Evolutionary conservation across 2,797 vertebrate genomes (phyloP), one percentile per base, ranked within the genome.

Genomic region (Anabas testudineus): DNA sequence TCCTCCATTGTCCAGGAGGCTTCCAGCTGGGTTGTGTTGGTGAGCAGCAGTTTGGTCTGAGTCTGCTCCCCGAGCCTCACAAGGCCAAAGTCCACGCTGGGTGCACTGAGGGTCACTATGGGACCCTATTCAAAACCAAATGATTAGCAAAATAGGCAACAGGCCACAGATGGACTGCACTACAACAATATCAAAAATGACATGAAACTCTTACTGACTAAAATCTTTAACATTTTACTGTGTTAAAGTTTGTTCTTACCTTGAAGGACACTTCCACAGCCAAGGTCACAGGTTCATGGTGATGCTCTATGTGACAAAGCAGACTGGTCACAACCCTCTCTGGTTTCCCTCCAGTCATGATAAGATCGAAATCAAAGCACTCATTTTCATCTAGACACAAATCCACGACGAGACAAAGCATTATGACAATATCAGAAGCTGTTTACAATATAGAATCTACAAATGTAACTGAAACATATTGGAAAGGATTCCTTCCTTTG

Each of bases 191-290:
- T 18, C 3, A 49, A 15, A 65, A 14, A 13, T 24, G 36, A 32
- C 4, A 32, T 4, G 4, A 67, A 56, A 26, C 2, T 12, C n/a
- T 37, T 34, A 28, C 19, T 22, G 9, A 13, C 1, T 18, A 10
- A 15, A 21, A 7, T 16, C 16, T n/a, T 16, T 24, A n/a, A n/a
- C 1, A 15, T 61, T 21, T n/a, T 13, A 73, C 28, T 2, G n/a
- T 26, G 52, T 22, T 53, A 1, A 2, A 8, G 18, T 32, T 37
- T 0, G 9, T 15, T 65, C 75, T 65, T 78, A 98, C 98, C 95
- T 97, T 96, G 82, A 99, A 99, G 46, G 89, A 88, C 5, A 95
- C 96, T 76, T 97, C 93, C 1, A 99, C 69, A 1, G 93, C 84
- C 49, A 99, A 71, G 9, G 86, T 71, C 43, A 96, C 80, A 0